These are phyloP conservation scores for Sebastolobus altivelis DNA, from an alignment of 2,797 vertebrate genomes.

Conservation along the genomic window DNA sequence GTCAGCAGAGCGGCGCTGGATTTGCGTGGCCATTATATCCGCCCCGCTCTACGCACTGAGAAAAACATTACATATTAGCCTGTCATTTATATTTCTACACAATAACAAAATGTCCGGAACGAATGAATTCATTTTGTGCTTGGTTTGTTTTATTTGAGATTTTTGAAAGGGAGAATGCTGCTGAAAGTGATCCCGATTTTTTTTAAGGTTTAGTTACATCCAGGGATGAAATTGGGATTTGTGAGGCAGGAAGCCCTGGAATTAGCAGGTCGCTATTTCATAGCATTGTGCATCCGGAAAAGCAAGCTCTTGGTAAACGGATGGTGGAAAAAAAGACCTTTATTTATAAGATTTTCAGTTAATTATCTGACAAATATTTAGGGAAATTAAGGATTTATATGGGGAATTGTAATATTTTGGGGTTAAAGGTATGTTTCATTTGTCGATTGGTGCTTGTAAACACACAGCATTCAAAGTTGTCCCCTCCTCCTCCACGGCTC, in stretches of 20 bases:
- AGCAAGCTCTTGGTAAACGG: not conserved
- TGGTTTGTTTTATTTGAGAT: constrained; percentile 16
- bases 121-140: not conserved
- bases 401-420: not conserved
- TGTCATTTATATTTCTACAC: constrained; percentile 1
- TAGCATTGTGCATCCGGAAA: not conserved
- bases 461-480: not conserved
- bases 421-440: not conserved
- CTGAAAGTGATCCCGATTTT: not conserved
- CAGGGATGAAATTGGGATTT: not conserved
- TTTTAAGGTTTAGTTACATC: constrained; percentile 2
- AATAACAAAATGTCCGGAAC: not conserved
- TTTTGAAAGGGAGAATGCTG: not conserved
- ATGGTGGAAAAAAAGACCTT: not conserved
- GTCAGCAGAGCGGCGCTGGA: constrained; percentile 33
- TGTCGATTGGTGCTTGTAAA: too few relatives aligned
- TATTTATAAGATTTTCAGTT: not conserved
- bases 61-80: constrained; percentile 4
- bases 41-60: not conserved
- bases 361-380: not conserved
- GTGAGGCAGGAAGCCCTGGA: not conserved
- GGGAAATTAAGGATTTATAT: not conserved
- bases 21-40: constrained; percentile 44
- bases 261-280: constrained; percentile 3
- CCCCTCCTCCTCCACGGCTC: too few relatives aligned